phyloP scores from a whole-genome alignment of 2,888 invertebrate species.

The Chrysina gloriosa region DNA sequence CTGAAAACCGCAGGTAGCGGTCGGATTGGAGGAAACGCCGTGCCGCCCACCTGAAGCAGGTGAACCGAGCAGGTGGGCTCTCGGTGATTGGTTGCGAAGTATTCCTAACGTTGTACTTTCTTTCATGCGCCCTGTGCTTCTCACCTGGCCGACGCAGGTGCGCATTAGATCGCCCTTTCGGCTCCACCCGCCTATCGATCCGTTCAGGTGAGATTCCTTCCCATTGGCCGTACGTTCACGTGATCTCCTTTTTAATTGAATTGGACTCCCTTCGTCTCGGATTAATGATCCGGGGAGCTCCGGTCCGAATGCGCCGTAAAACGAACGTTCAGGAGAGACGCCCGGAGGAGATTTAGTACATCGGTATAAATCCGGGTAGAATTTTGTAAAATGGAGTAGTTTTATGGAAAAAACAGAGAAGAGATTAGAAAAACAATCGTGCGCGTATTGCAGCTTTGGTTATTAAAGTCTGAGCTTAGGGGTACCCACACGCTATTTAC shows the following conservation, averaged over 20 bases:
- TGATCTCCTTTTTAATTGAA: slow-evolving; percentile 53
- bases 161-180: slow-evolving; percentile 56
- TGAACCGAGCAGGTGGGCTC: slow-evolving; percentile 44
- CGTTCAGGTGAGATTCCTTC: slow-evolving; percentile 59
- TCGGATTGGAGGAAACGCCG: slow-evolving; percentile 47
- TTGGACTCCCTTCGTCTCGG: slow-evolving; percentile 37
- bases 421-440: too few relatives aligned
- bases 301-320: slow-evolving; percentile 8
- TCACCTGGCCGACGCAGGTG: slow-evolving; percentile 60
- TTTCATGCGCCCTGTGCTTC: slow-evolving; percentile 56
- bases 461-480: too few relatives aligned
- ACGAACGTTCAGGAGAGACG: neutral
- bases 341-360: neutral
- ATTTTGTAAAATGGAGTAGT: too few relatives aligned
- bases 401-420: too few relatives aligned
- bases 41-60: slow-evolving; percentile 52
- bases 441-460: too few relatives aligned
- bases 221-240: slow-evolving; percentile 58
- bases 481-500: too few relatives aligned
- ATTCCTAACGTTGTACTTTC: slow-evolving; percentile 47
- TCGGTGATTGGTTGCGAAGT: slow-evolving; percentile 44
- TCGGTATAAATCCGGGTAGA: too few relatives aligned
- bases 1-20: slow-evolving; percentile 23
- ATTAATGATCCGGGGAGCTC: slow-evolving; percentile 43
- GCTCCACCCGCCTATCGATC: slow-evolving; percentile 63